Evolutionary conservation across 2,888 invertebrate species (phyloP).

Genomic region (Pollenia angustigena): DNA sequence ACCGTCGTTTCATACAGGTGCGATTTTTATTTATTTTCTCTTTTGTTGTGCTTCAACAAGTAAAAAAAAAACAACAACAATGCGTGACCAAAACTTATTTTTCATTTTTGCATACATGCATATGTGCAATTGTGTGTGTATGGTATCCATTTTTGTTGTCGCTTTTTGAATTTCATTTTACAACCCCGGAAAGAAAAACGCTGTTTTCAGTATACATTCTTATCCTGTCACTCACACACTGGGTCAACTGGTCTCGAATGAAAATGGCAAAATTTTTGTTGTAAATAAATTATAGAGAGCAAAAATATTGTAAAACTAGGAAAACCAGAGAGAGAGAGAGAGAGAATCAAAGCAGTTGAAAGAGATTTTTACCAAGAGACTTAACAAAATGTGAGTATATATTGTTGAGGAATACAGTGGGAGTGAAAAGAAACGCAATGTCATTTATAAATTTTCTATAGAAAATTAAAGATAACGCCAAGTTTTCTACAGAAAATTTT

Average conservation of each 20-base stretch:
- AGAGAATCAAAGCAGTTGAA: background rate
- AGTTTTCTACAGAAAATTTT: no score
- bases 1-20: conserved; percentile 34
- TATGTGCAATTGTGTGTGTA: background rate
- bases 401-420: no score
- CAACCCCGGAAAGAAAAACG: conserved; percentile 62
- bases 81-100: conserved; percentile 50
- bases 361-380: background rate
- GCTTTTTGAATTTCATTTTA: conserved; percentile 32
- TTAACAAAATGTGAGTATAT: no score
- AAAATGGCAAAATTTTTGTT: conserved; percentile 35
- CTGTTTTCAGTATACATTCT: conserved; percentile 21
- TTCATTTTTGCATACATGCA: background rate
- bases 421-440: no score
- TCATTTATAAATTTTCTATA: no score
- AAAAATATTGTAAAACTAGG: background rate
- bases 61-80: conserved; percentile 42
- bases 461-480: no score
- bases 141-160: conserved; percentile 2
- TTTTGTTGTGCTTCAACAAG: conserved; percentile 69
- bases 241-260: conserved; percentile 68
- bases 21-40: conserved; percentile 22
- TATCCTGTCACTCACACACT: conserved; percentile 43
- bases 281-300: conserved; percentile 1
- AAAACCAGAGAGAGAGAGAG: conserved; percentile 30